Conservation (phyloP, 2,113 vertebrate genomes). For the Myocastor coypus region DNA sequence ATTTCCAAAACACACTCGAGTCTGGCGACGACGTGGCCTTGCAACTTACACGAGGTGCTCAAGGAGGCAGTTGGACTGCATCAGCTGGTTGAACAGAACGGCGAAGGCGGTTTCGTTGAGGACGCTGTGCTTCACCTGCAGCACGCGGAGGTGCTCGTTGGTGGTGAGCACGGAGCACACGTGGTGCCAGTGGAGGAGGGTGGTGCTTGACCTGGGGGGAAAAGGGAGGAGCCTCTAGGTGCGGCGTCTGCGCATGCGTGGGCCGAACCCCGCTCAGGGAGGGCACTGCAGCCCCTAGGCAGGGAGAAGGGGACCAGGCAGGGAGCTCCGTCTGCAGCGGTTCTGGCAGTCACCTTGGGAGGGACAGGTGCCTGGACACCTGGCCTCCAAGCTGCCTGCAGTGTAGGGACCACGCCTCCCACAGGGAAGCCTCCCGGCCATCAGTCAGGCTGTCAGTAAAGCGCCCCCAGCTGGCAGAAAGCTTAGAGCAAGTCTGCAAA, state of each 20-base stretch:
- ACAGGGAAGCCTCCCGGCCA: not conserved
- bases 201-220: not conserved
- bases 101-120: fast-evolving
- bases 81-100: constrained; percentile 2
- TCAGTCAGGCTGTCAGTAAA: not conserved
- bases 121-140: not conserved
- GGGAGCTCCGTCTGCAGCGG: not conserved
- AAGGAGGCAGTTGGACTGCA: not conserved
- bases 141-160: not conserved
- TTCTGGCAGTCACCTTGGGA: too few species aligned
- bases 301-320: not conserved
- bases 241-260: not conserved
- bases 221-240: not conserved
- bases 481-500: not conserved
- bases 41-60: constrained; percentile 19
- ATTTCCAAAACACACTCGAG: fast-evolving
- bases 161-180: constrained; percentile 44
- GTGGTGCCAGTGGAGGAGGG: not conserved
- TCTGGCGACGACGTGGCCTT: not conserved
- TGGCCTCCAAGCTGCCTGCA: not conserved
- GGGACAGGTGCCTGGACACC: not conserved
- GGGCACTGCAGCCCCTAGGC: too few species aligned
- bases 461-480: not conserved
- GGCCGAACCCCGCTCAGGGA: fast-evolving
- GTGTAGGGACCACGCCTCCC: not conserved